These are phyloP conservation scores for Abscondita cerata DNA, from an alignment of 2,888 invertebrate genomes.

Conservation along the genomic window DNA sequence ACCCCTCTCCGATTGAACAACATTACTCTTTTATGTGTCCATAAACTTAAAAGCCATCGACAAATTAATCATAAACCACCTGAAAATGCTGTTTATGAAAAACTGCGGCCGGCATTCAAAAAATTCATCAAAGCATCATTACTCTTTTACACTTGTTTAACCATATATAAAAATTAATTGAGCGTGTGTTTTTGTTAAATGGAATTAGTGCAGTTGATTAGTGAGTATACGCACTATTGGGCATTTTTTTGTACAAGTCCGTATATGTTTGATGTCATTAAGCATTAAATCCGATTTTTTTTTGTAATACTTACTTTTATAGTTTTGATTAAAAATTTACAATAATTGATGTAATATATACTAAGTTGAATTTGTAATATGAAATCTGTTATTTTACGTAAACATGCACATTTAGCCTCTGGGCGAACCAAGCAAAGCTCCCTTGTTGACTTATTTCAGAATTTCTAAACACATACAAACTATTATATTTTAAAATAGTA, in stretches of 20 bases:
- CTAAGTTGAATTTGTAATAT: neutral
- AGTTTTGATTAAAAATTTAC: too few species aligned
- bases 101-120: too few species aligned
- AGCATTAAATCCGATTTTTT: neutral
- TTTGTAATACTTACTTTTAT: too few species aligned
- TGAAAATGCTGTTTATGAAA: too few species aligned
- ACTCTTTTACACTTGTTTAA: neutral
- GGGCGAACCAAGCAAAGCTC: neutral
- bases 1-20: too few species aligned
- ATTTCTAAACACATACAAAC: constrained; percentile 4
- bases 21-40: too few species aligned
- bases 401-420: neutral
- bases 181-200: neutral
- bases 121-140: neutral
- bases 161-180: neutral
- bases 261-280: neutral
- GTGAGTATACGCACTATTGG: neutral
- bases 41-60: too few species aligned
- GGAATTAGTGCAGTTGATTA: neutral
- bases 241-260: neutral
- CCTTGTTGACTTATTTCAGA: neutral
- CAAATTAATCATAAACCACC: too few species aligned
- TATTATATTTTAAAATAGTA: too few species aligned
- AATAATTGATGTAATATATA: too few species aligned
- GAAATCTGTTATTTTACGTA: too few species aligned